Evolutionary conservation across 1,140 invertebrate species (phyloP).

Genomic region (Caenorhabditis tropicalis): DNA sequence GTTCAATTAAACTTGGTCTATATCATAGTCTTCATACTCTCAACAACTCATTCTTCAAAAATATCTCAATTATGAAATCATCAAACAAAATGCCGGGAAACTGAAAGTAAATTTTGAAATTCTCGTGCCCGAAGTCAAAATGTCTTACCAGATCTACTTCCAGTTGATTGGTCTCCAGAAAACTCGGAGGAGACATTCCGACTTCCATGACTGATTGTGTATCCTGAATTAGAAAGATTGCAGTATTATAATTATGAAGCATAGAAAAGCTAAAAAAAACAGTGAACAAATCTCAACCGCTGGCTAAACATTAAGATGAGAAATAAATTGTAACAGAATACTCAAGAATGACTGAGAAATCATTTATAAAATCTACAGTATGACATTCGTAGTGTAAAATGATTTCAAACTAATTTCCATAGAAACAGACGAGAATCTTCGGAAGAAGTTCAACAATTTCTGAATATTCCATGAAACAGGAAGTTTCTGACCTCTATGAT

Average conservation of each 20-base stretch:
- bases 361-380: too few species aligned
- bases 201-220: neutral
- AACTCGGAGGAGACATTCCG: slow-evolving; percentile 21
- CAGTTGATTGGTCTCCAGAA: neutral
- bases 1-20: too few species aligned
- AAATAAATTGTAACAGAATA: too few species aligned
- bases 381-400: too few species aligned
- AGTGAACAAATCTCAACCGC: neutral
- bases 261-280: neutral
- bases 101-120: neutral
- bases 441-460: too few species aligned
- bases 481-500: neutral
- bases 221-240: neutral
- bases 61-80: neutral
- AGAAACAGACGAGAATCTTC: too few species aligned
- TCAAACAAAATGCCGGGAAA: neutral
- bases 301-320: too few species aligned
- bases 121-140: neutral
- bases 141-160: neutral
- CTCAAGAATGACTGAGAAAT: too few species aligned
- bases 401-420: too few species aligned
- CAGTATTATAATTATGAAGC: too few species aligned
- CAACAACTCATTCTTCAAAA: too few species aligned
- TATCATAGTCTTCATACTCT: too few species aligned
- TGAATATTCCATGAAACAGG: slow-evolving; percentile 7